Evolutionary conservation across 2,888 invertebrate species (phyloP).

Genomic region (Colostygia pectinataria): DNA sequence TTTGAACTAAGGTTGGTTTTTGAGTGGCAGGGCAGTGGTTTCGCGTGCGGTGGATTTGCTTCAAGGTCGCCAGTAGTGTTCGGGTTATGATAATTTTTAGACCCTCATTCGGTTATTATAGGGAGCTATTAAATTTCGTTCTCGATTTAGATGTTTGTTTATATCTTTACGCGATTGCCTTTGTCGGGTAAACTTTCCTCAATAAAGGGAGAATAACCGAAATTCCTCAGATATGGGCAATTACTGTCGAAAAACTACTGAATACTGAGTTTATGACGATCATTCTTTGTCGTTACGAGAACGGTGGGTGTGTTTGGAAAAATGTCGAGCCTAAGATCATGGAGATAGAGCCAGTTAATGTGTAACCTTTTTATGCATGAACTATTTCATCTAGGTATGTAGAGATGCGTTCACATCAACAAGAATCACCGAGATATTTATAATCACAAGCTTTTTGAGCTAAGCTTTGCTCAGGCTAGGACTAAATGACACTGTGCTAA

Average conservation of each 20-base stretch:
- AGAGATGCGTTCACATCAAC: too few relatives aligned
- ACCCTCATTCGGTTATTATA: constrained; percentile 58
- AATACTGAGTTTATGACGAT: constrained; percentile 23
- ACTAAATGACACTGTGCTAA: too few relatives aligned
- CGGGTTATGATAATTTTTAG: constrained; percentile 61
- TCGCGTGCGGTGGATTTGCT: constrained; percentile 37
- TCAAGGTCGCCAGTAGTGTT: constrained; percentile 52
- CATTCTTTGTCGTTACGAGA: constrained; percentile 25
- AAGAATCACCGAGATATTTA: too few relatives aligned
- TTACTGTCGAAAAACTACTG: constrained; percentile 30
- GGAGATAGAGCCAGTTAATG: constrained; percentile 3
- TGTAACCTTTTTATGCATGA: constrained; percentile 4
- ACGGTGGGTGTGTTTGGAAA: constrained; percentile 22
- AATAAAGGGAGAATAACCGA: constrained; percentile 23
- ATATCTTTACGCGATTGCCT: constrained; percentile 38
- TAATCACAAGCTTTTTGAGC: too few relatives aligned
- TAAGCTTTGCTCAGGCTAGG: too few relatives aligned
- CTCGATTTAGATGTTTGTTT: constrained; percentile 51
- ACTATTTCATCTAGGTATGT: not conserved
- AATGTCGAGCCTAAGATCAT: constrained; percentile 17
- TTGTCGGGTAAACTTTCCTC: constrained; percentile 27
- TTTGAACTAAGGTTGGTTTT: constrained; percentile 23
- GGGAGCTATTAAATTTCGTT: constrained; percentile 54
- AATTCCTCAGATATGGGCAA: constrained; percentile 25
- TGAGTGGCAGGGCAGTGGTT: not conserved